Base-by-base conservation (phyloP, 1,140 invertebrate genomes). In the Orchesella cincta region DNA sequence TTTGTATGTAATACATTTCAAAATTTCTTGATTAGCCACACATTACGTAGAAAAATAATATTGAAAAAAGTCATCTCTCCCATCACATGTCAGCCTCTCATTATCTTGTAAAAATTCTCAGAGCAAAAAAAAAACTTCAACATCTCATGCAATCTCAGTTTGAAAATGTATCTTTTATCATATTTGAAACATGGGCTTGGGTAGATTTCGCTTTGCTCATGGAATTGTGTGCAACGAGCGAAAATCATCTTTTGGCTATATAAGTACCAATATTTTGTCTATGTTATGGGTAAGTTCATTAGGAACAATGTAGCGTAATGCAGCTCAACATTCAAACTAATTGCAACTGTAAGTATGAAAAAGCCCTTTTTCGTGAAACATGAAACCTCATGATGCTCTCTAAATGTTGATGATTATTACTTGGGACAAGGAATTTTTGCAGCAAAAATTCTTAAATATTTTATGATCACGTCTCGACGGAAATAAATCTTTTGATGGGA, bases 251-350 rank as follows among this genome's bases (percentile, higher is more conserved):
- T n/a, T n/a, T n/a, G n/a, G n/a, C n/a, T n/a, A n/a, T n/a, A n/a
- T n/a, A n/a, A n/a, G n/a, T n/a, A n/a, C n/a, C n/a, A n/a, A n/a
- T n/a, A n/a, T n/a, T 46, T 8, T 46, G 8, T 46, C 8, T 46
- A 57, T 57, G 23, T 12, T 57, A 57, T 57, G 52, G 52, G 52
- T n/a, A 67, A 67, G 62, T 67, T 67, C 62, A 67, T 67, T 67
- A 67, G 23, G 62, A 23, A 12, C 62, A 33, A n/a, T 46, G 20
- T 20, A 29, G 33, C 28, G 33, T 67, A 67, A 67, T 67, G 62
- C n/a, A n/a, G n/a, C n/a, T n/a, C n/a, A n/a, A n/a, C n/a, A n/a
- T n/a, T n/a, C n/a, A 67, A 14, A 18, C 54, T 57, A 57, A 3
- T 57, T 57, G n/a, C 54, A n/a, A n/a, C n/a, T n/a, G n/a, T n/a